Evolutionary conservation across 2,113 vertebrate genomes (phyloP), one percentile per base, ranked within the genome.

Genomic region (Pseudorhombus dupliciocellatus): DNA sequence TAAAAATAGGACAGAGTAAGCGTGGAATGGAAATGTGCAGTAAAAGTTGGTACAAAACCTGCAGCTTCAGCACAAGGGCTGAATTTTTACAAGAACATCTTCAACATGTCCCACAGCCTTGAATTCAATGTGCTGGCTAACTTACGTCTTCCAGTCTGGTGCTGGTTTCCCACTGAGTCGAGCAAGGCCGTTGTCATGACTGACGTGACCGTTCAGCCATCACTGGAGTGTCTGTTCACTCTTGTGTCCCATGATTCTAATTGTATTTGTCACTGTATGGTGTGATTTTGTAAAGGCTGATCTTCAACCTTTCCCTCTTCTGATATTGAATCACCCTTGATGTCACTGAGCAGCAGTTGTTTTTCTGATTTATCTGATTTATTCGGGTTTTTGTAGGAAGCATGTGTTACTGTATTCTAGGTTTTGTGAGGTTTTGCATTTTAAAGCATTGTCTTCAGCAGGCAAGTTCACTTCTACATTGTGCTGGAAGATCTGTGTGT

Each of bases 401-500:
- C 26, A 37, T 14, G 11, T 53, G 51, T 53, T 12, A 30, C 16
- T 62, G 14, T 26, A 50, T 40, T 42, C 20, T 16, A 70, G 50
- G 25, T 11, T 18, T 64, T 16, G 20, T 40, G n/a, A n/a, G n/a
- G 34, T 37, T 37, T 37, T 37, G 11, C 14, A 3, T 9, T 37
- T 24, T 26, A 58, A 18, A 5, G 25, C 42, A 16, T n/a, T 16
- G 20, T 18, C 14, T 42, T 7, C 21, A n/a, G n/a, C n/a, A n/a
- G n/a, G n/a, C n/a, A n/a, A n/a, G n/a, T n/a, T n/a, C n/a, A n/a
- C n/a, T n/a, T n/a, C n/a, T n/a, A n/a, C n/a, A n/a, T n/a, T n/a
- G 18, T 22, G 30, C 14, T 67, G 30, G 42, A 67, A 37, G 70
- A 52, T 56, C 40, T 16, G 15, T 18, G 16, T 46, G 56, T 37